phyloP scores from a whole-genome alignment of 2,888 invertebrate genomes.

The Hydropsyche betteni region DNA sequence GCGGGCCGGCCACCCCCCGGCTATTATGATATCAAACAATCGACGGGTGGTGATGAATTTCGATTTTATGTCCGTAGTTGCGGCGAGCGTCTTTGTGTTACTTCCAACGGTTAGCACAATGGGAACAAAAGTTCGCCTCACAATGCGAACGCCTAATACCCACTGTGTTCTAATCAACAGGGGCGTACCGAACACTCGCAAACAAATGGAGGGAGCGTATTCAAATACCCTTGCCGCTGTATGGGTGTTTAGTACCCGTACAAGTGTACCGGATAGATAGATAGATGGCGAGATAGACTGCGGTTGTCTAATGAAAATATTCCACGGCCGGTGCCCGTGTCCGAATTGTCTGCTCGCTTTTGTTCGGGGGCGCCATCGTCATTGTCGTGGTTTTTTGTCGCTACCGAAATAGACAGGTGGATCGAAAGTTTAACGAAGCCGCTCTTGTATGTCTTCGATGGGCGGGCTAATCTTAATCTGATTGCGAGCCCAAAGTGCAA shows the following conservation, averaged over 20 bases:
- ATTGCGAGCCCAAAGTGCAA: too few relatives aligned
- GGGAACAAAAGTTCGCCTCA: constrained; percentile 70
- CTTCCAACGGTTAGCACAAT: constrained; percentile 67
- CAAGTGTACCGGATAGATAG: constrained; percentile 36
- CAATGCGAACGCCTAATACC: constrained; percentile 68
- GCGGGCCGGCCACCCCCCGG: constrained; percentile 16
- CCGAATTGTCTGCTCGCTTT: constrained; percentile 33
- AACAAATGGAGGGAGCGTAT: constrained; percentile 47
- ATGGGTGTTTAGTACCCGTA: constrained; percentile 2
- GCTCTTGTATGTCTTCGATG: too few relatives aligned
- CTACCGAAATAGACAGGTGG: constrained; percentile 12
- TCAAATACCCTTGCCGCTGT: constrained; percentile 37
- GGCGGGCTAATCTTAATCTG: too few relatives aligned
- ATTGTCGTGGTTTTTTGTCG: constrained; percentile 13
- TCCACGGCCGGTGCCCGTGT: constrained; percentile 18
- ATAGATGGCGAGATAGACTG: constrained; percentile 36
- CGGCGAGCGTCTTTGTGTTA: constrained; percentile 62
- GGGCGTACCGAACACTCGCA: constrained; percentile 54
- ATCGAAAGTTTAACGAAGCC: background rate
- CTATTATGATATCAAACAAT: constrained; percentile 63
- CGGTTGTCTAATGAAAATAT: constrained; percentile 42
- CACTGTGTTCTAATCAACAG: constrained; percentile 60
- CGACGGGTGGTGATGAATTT: constrained; percentile 65
- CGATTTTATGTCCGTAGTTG: constrained; percentile 65
- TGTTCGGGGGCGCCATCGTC: constrained; percentile 18